Percentiles rank a stretch among this genome's conserved stretches.
Conservation (phyloP, 2,888 invertebrate species). For the Amblyjoppa fuscipennis region DNA sequence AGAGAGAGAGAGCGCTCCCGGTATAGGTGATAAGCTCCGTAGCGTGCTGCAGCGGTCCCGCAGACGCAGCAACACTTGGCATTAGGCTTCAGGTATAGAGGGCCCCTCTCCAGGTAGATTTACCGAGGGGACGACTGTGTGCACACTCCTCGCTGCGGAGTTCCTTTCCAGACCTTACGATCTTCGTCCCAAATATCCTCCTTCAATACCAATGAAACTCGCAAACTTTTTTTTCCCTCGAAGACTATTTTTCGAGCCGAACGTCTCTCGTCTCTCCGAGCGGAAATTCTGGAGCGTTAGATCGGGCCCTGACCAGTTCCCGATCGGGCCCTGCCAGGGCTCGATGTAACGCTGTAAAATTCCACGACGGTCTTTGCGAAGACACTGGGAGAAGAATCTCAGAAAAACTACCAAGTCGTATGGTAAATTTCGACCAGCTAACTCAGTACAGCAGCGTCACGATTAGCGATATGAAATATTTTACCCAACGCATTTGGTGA, state of each 20-base stretch:
- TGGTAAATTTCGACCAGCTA: too few relatives aligned
- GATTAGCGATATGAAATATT: too few relatives aligned
- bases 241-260: neutral
- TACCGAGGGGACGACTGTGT: constrained; percentile 2
- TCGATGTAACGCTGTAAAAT: too few relatives aligned
- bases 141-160: neutral
- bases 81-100: constrained; percentile 16
- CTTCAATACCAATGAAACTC: neutral
- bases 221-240: neutral
- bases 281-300: too few relatives aligned
- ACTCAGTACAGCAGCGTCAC: too few relatives aligned
- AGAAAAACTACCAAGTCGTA: neutral
- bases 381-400: neutral
- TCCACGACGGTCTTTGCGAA: neutral
- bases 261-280: neutral
- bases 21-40: constrained; percentile 22
- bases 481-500: too few relatives aligned
- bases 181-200: constrained; percentile 9
- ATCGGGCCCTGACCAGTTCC: too few relatives aligned
- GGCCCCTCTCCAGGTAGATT: constrained; percentile 18
- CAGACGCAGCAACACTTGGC: neutral
- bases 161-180: neutral
- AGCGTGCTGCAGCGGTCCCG: constrained; percentile 8
- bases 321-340: too few relatives aligned
- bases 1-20: constrained; percentile 6